Evolutionary conservation across 2,113 vertebrate genomes (phyloP).

Genomic region (Tragelaphus imberbis): DNA sequence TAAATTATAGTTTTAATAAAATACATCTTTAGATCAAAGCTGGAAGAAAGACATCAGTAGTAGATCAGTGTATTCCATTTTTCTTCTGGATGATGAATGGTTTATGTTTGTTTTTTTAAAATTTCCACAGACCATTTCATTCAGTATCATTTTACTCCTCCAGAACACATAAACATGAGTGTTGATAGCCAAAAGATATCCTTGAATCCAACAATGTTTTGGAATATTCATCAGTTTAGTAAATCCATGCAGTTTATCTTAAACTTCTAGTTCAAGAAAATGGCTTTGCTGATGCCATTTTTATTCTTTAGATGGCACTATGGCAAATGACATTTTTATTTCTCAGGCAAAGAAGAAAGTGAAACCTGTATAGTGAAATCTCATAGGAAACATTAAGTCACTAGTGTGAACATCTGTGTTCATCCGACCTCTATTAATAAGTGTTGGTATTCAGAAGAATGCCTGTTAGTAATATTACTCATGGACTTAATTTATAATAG

Average conservation of each 20-base stretch:
- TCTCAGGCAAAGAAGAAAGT: conserved; percentile 75
- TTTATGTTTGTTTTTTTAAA: conserved; percentile 53
- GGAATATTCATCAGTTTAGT: conserved; percentile 78
- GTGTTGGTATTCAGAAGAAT: conserved; percentile 64
- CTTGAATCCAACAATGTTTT: conserved; percentile 75
- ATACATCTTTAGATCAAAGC: conserved; percentile 87
- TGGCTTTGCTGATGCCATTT: conserved; percentile 77
- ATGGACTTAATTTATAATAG: conserved; percentile 78
- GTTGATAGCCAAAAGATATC: conserved; percentile 79
- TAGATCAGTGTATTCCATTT: conserved; percentile 82
- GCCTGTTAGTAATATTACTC: conserved; percentile 76
- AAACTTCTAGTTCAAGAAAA: conserved; percentile 69
- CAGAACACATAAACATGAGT: conserved; percentile 77
- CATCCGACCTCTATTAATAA: conserved; percentile 65
- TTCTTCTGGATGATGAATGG: conserved; percentile 76
- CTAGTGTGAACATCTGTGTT: conserved; percentile 56
- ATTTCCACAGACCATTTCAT: conserved; percentile 75
- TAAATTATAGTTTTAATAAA: conserved; percentile 89
- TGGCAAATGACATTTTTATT: conserved; percentile 74
- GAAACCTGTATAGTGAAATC: conserved; percentile 69
- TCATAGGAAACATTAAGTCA: conserved; percentile 71
- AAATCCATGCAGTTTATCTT: conserved; percentile 78
- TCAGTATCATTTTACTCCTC: conserved; percentile 76
- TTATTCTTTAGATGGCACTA: conserved; percentile 74
- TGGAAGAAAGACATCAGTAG: conserved; percentile 87